Evolutionary conservation across 2,797 vertebrate genomes (phyloP).

Genomic region (Dryobates pubescens): DNA sequence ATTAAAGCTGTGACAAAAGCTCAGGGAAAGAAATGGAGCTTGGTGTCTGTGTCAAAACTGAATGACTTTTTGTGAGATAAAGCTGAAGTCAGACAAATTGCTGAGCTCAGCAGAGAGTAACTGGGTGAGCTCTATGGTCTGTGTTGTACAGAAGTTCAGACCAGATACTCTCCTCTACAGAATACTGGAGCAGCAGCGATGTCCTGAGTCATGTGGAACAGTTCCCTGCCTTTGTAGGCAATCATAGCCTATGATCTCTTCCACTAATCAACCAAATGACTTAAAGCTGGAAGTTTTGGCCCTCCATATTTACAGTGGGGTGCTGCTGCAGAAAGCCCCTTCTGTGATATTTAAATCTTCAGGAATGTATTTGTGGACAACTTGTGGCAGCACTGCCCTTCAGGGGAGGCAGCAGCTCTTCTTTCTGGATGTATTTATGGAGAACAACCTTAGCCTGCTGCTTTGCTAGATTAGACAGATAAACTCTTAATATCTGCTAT

Average conservation of each 20-base stretch:
- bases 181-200: not conserved
- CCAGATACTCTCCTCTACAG: not conserved
- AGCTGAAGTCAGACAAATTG: not conserved
- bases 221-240: not conserved
- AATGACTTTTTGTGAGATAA: not conserved
- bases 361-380: not conserved
- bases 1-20: not conserved
- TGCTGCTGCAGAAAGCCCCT: not conserved
- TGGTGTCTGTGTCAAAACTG: not conserved
- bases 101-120: not conserved
- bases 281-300: not conserved
- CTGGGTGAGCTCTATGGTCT: not conserved
- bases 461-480: not conserved
- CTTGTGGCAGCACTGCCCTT: not conserved
- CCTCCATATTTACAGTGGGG: not conserved
- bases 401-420: not conserved
- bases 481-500: not conserved
- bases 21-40: not conserved
- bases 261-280: not conserved
- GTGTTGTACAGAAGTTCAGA: not conserved
- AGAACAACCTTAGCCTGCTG: not conserved
- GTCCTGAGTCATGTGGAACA: fast-evolving
- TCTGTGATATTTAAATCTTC: not conserved
- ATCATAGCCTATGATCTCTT: not conserved
- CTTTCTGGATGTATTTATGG: not conserved